A percentile compares a stretch with the other conserved stretches of the same genome.
Evolutionary conservation across 2,888 invertebrate species (phyloP).

Genomic region (Shargacucullia verbasci): DNA sequence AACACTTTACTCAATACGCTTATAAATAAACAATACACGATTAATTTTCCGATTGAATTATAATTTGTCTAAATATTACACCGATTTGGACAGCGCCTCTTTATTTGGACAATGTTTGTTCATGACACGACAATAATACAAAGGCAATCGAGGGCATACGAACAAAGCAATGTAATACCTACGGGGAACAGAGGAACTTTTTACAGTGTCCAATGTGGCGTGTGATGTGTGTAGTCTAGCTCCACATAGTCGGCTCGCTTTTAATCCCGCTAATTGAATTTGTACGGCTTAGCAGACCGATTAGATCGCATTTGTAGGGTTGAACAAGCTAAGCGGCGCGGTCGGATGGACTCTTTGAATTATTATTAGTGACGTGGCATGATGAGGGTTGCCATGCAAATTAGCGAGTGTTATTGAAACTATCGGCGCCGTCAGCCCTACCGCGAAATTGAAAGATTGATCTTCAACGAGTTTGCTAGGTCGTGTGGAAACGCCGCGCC

Average conservation of each 20-base stretch:
- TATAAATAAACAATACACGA: neutral
- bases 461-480: slow-evolving; percentile 54
- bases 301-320: slow-evolving; percentile 69
- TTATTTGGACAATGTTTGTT: slow-evolving; percentile 42
- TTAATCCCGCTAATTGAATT: slow-evolving; percentile 73
- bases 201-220: slow-evolving; percentile 36
- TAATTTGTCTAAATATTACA: slow-evolving; percentile 33
- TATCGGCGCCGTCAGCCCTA: slow-evolving; percentile 51
- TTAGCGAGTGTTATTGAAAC: slow-evolving; percentile 61
- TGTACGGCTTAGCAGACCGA: slow-evolving; percentile 72
- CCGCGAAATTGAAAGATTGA: slow-evolving; percentile 58
- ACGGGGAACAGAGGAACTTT: slow-evolving; percentile 30
- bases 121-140: slow-evolving; percentile 45
- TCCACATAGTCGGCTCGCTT: slow-evolving; percentile 52
- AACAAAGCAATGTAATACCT: slow-evolving; percentile 6
- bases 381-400: slow-evolving; percentile 60
- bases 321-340: slow-evolving; percentile 57
- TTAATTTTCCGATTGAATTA: slow-evolving; percentile 23
- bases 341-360: slow-evolving; percentile 58
- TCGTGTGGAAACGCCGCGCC: slow-evolving; percentile 43
- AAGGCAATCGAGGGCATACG: slow-evolving; percentile 17
- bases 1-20: neutral
- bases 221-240: slow-evolving; percentile 53
- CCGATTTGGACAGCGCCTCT: slow-evolving; percentile 13
- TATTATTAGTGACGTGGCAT: slow-evolving; percentile 58